These are phyloP conservation scores for Lophius piscatorius DNA, from an alignment of 2,113 vertebrate genomes.

Conservation along the genomic window DNA sequence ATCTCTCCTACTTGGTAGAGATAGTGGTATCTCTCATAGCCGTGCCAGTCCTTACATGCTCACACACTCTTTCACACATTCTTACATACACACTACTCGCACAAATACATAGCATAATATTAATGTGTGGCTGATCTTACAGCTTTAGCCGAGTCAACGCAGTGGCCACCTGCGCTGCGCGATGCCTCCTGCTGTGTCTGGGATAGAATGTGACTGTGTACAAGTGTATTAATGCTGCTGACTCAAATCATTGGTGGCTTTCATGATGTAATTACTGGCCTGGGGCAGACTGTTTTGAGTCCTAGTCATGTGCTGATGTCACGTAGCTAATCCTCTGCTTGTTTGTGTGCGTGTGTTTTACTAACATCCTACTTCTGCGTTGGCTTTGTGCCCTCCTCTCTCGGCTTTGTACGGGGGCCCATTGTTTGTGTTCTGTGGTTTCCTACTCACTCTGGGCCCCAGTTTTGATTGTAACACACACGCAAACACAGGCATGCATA, in stretches of 20 bases:
- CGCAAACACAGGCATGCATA: conserved; percentile 9
- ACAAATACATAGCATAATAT: background rate
- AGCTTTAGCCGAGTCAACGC: conserved; percentile 20
- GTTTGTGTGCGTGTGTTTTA: conserved; percentile 57
- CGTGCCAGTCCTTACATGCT: background rate
- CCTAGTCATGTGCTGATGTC: conserved; percentile 54
- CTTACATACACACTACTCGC: conserved; percentile 11
- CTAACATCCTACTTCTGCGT: conserved; percentile 51
- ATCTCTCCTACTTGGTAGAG: background rate
- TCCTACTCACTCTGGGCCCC: conserved; percentile 51
- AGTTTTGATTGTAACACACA: conserved; percentile 33
- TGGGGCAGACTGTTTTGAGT: conserved; percentile 44
- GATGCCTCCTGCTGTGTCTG: conserved; percentile 43
- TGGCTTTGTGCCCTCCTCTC: conserved; percentile 53
- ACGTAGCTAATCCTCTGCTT: conserved; percentile 44
- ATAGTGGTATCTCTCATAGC: background rate
- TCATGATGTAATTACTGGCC: conserved; percentile 69
- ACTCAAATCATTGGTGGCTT: conserved; percentile 57
- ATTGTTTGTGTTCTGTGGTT: conserved; percentile 70
- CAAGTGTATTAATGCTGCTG: conserved; percentile 18
- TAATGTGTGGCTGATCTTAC: conserved; percentile 49
- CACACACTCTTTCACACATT: conserved; percentile 4
- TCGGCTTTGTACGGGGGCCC: conserved; percentile 44
- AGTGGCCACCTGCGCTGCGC: conserved; percentile 52
- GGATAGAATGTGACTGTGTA: conserved; percentile 20